Base-by-base conservation (phyloP, 2,113 vertebrate species). In the Neodontobutis hainanensis region DNA sequence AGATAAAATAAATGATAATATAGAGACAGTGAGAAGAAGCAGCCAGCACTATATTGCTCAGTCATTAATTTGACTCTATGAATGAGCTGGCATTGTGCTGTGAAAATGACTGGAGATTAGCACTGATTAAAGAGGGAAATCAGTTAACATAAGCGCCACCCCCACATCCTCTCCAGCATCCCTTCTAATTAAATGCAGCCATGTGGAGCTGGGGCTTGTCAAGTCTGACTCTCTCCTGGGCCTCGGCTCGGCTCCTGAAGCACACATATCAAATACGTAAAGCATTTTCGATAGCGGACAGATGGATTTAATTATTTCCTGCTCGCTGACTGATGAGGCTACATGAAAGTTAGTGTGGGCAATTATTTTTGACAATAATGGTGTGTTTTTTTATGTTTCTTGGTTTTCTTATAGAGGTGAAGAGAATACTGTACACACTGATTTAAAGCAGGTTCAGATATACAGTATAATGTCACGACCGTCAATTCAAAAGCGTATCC, bases 181-280 rank as follows among this genome's bases (percentile, higher is more conserved):
- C 89, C 92, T 91, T 86, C 93, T 97, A 96, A 98, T 98, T 98
- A 97, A 97, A 96, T 94, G 93, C 95, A 94, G 90, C 95, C 95
- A 93, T 94, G 94, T 95, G 95, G 92, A 95, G 91, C 94, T 87
- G 91, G 91, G 93, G 93, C 89, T 81, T 88, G 91, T 94, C 90
- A 91, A 70, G 89, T 70, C 66, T 65, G 68, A 89, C 89, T 87
- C 92, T 94, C 94, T 91, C 85, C 67, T 89, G 92, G 90, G 88
- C 80, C 80, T 77, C 76, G 10, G 68, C 68, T 83, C 71, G 49
- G 55, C 78, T 80, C 78, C 68, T 73, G 68, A 73, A 86, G 83
- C 73, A 69, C 3, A 11, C 75, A 68, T 89, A 87, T 90, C 85
- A 91, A 89, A 87, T 88, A 78, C 91, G 86, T 84, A 87, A 86